Evolutionary conservation across 1,140 invertebrate species (phyloP).

Genomic region (Leptopilina boulardi): DNA sequence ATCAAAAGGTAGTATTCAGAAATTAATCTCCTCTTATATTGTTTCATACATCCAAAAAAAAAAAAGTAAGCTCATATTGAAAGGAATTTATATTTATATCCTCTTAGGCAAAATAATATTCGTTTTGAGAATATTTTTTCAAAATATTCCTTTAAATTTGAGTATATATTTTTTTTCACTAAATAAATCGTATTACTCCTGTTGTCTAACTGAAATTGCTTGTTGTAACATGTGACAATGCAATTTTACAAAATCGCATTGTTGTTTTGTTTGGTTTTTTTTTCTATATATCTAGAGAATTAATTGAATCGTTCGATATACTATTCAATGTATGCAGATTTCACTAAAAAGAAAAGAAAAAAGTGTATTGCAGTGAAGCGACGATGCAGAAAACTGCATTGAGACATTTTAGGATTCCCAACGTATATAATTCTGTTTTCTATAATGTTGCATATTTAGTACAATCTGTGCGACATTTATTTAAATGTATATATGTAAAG

Average conservation of each 20-base stretch:
- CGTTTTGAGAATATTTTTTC: too few species aligned
- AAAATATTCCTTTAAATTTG: neutral
- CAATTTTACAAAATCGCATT: neutral
- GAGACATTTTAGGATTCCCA: neutral
- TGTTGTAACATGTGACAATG: neutral
- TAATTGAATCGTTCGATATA: neutral
- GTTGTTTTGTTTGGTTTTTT: neutral
- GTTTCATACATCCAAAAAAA: neutral
- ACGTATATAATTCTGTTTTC: neutral
- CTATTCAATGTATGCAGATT: neutral
- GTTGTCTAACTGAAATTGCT: neutral
- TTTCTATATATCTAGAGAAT: neutral
- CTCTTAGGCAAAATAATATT: too few species aligned
- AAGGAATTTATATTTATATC: too few species aligned
- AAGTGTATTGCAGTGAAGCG: neutral
- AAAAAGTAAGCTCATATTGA: neutral
- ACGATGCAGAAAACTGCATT: neutral
- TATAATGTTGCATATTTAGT: neutral
- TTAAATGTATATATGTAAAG: neutral
- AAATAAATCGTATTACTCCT: neutral
- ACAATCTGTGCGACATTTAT: neutral
- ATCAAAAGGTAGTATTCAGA: neutral
- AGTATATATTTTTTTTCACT: neutral
- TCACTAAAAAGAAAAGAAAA: neutral
- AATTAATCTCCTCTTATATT: neutral